phyloP scores from a whole-genome alignment of 2,113 vertebrate species.

The Salvator merianae region DNA sequence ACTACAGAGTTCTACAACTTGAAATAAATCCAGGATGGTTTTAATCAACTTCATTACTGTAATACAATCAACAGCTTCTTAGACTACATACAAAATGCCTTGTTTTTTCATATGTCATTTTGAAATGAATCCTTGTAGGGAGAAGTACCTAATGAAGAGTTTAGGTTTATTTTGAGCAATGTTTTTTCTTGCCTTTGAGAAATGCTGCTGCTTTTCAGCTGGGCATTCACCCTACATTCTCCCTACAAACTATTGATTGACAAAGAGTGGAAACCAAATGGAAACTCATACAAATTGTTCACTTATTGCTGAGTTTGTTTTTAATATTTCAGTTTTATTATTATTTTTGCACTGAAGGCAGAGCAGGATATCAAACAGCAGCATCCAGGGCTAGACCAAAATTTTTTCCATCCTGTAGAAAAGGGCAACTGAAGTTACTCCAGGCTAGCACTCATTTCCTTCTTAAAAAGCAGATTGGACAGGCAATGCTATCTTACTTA shows the following conservation, averaged over 20 bases:
- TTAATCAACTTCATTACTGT: constrained; percentile 27
- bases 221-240: neutral
- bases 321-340: neutral
- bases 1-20: neutral
- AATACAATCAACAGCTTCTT: constrained; percentile 19
- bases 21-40: constrained; percentile 6
- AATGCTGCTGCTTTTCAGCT: constrained; percentile 8
- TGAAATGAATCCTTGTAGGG: neutral
- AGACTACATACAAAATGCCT: constrained; percentile 9
- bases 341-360: neutral
- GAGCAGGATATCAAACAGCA: neutral
- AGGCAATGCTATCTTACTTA: too few relatives aligned
- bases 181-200: neutral
- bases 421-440: neutral
- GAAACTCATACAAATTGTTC: constrained; percentile 9
- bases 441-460: too few relatives aligned
- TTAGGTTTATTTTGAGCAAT: neutral
- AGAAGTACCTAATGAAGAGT: neutral
- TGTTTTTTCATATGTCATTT: neutral
- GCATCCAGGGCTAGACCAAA: neutral
- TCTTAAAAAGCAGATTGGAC: too few relatives aligned
- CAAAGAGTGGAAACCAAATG: constrained; percentile 20
- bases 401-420: neutral
- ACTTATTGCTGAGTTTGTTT: neutral
- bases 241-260: too few relatives aligned